Evolutionary conservation across 2,888 invertebrate genomes (phyloP).

Genomic region (Dryomyza anilis): DNA sequence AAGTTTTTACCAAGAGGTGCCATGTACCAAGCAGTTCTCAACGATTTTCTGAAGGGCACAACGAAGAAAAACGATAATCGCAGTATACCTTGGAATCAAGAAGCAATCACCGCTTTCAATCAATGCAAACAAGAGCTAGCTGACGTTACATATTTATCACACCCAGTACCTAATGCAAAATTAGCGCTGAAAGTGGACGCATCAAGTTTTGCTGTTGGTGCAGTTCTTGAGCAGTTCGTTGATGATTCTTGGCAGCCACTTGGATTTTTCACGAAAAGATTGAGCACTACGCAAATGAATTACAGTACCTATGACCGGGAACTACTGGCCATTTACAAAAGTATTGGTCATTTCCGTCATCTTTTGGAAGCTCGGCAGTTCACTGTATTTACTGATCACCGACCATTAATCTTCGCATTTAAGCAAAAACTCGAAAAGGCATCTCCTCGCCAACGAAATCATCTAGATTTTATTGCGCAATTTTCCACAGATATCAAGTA

Average conservation of each 20-base stretch:
- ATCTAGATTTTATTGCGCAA: conserved; percentile 46
- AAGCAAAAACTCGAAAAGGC: conserved; percentile 42
- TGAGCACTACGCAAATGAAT: neutral
- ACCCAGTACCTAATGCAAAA: neutral
- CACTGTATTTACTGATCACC: neutral
- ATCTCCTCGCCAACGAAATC: conserved; percentile 50
- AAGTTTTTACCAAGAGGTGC: conserved; percentile 42
- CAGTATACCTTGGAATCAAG: conserved; percentile 17
- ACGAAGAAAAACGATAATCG: conserved; percentile 18
- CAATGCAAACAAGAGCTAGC: neutral
- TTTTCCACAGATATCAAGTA: conserved; percentile 29
- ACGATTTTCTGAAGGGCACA: conserved; percentile 9
- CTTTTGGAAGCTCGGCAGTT: neutral
- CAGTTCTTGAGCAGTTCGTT: neutral
- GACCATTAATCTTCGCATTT: conserved; percentile 42
- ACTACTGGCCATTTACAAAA: neutral
- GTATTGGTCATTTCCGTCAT: neutral
- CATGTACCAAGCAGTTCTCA: neutral
- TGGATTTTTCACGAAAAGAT: neutral
- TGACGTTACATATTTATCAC: neutral
- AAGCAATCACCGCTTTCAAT: conserved; percentile 18
- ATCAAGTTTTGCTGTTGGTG: neutral
- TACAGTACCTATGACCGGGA: neutral
- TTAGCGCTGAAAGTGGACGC: too few relatives aligned
- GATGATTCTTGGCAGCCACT: neutral